Percentiles rank a stretch among this genome's conserved stretches.
Evolutionary conservation across 2,113 vertebrate genomes (phyloP).

Genomic region (Todiramphus saurophagus): DNA sequence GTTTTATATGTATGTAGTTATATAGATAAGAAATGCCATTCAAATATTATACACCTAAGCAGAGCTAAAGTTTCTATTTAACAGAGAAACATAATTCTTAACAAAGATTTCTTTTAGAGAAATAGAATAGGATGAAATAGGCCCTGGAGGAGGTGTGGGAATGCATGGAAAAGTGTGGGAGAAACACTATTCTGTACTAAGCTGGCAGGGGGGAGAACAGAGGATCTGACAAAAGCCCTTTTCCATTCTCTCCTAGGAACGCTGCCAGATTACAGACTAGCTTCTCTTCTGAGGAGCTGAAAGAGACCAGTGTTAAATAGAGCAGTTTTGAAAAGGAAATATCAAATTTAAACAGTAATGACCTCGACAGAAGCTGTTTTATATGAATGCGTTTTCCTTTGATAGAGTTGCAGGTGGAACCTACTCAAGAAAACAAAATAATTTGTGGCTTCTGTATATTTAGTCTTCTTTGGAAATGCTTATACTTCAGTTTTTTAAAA

Average conservation of each 20-base stretch:
- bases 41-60: neutral
- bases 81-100: neutral
- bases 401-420: neutral
- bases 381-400: neutral
- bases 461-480: neutral
- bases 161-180: neutral
- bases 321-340: neutral
- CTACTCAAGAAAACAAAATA: neutral
- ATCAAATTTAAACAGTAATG: neutral
- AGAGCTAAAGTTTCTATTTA: neutral
- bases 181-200: neutral
- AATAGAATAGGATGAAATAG: neutral
- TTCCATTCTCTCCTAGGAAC: conserved; percentile 9
- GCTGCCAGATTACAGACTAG: conserved; percentile 25
- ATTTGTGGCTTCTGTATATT: neutral
- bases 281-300: neutral
- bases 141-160: neutral
- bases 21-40: neutral
- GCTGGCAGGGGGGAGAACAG: neutral
- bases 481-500: neutral
- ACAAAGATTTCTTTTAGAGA: neutral
- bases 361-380: neutral
- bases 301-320: conserved; percentile 11
- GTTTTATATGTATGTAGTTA: neutral
- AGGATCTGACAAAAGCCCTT: conserved; percentile 11